These are phyloP conservation scores for Holacanthella duospinosa DNA, from an alignment of 2,888 invertebrate genomes.

Conservation along the genomic window DNA sequence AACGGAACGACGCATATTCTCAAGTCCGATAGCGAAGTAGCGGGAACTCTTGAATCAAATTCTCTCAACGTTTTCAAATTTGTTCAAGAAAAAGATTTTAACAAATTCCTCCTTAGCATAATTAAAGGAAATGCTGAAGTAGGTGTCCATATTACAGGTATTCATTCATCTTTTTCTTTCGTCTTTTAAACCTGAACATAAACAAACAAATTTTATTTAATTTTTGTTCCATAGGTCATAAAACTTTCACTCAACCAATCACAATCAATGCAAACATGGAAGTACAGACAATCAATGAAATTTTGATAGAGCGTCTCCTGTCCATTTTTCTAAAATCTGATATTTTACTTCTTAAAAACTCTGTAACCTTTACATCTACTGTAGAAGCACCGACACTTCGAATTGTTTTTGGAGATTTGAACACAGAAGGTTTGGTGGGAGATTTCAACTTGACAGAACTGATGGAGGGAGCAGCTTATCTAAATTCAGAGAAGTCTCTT, in stretches of 20 bases:
- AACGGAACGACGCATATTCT: slow-evolving; percentile 16
- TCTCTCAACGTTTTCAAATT: slow-evolving; percentile 11
- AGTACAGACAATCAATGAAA: slow-evolving; percentile 12
- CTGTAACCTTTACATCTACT: slow-evolving; percentile 3
- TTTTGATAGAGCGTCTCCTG: slow-evolving; percentile 6
- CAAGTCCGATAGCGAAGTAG: slow-evolving; percentile 8
- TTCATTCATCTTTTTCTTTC: no score
- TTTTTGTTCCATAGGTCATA: neutral
- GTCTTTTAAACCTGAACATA: no score
- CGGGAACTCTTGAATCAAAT: slow-evolving; percentile 2
- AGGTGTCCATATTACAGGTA: no score
- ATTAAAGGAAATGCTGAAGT: neutral
- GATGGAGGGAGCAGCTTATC: slow-evolving; percentile 13
- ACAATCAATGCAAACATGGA: slow-evolving; percentile 9
- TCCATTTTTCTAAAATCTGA: neutral
- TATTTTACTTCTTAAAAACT: neutral
- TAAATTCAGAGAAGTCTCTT: slow-evolving; percentile 1
- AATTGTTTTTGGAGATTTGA: slow-evolving; percentile 5
- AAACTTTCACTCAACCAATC: slow-evolving; percentile 12
- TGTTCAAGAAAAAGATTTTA: slow-evolving; percentile 10
- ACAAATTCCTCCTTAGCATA: slow-evolving; percentile 3
- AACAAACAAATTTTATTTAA: no score
- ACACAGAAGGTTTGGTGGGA: neutral
- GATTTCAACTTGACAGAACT: slow-evolving; percentile 17
- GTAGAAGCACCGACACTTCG: neutral